Evolutionary conservation across 2,797 vertebrate species (phyloP).

Genomic region (Myotis myotis): DNA sequence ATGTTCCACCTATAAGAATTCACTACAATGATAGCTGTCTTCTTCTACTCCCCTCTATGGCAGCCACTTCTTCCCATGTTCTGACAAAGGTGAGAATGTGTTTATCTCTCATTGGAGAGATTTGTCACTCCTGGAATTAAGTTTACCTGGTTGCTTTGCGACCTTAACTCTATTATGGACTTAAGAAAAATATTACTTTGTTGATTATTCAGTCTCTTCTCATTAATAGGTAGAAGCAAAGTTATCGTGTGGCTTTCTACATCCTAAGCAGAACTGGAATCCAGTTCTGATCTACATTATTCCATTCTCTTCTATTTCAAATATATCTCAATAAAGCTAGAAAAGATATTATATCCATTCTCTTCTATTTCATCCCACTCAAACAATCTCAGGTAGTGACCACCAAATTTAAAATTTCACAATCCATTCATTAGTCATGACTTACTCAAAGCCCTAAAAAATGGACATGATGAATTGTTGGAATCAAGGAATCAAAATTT

Average conservation of each 20-base stretch:
- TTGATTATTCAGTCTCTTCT: background rate
- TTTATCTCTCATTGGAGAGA: background rate
- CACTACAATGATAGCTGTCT: background rate
- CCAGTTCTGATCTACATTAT: background rate
- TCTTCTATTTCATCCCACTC: background rate
- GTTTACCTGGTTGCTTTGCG: background rate
- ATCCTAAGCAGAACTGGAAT: background rate
- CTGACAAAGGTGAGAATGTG: background rate
- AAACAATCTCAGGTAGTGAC: background rate
- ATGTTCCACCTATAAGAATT: background rate
- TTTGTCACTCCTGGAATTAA: background rate
- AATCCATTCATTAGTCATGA: background rate
- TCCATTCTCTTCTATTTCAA: background rate
- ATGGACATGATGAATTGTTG: background rate
- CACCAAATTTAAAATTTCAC: conserved; percentile 29
- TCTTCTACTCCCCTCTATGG: background rate
- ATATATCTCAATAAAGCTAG: background rate
- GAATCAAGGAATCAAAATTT: background rate
- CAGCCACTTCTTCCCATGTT: background rate
- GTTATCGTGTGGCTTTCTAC: background rate
- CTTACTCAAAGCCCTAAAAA: background rate
- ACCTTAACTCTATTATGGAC: background rate
- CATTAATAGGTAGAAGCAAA: background rate
- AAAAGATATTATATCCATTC: background rate
- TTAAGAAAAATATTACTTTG: background rate